Base-by-base conservation (phyloP, 2,888 invertebrate species). In the Tenthredo distinguenda region DNA sequence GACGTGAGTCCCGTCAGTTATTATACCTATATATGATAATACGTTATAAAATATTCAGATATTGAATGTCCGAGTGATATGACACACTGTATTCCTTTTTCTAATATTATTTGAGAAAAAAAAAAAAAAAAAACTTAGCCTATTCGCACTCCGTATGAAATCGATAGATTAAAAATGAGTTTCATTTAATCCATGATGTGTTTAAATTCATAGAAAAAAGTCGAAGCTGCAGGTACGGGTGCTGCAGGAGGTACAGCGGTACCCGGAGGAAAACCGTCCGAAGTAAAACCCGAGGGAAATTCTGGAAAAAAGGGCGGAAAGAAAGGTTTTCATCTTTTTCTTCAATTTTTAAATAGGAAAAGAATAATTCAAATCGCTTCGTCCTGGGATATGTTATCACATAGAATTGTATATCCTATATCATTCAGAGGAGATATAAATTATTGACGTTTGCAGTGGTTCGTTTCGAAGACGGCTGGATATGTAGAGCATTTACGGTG, bases 291-390 rank as follows among this genome's bases (percentile, higher is more conserved):
- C 18, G 88, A 88, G 43, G 86, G 86, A 18, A 87, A 86, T 62
- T 88, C 86, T 40, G 89, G 88, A 87, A 89, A 89, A 83, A 89
- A 89, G 86, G 88, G 89, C 72, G 58, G 86, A 87, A 18, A 87
- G 81, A 90, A 89, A 87, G 90, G 90, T 89, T 72, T 7, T 68
- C 21, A 7, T 34, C 50, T 12, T 72, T 34, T 68, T 40, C 26
- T 84, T 65, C 47, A 47, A 47, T 12, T 43, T 50, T 40, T 18
- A 62, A 62, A 7, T 1, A 43, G 10, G 12, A 43, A 43, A 43
- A 43, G 9, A 43, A 43, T 37, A 9, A 47, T 47, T 15, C 15
- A 15, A 47, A 47, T 62, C 21, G 6, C 3, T 21, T 62, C 26
- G 26, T 62, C 26, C 10, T 26, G 2, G 18, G 18, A 76, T 82